Base-by-base conservation (phyloP, 92 coral and sea anemone species). In the Blastomussa wellsi region DNA sequence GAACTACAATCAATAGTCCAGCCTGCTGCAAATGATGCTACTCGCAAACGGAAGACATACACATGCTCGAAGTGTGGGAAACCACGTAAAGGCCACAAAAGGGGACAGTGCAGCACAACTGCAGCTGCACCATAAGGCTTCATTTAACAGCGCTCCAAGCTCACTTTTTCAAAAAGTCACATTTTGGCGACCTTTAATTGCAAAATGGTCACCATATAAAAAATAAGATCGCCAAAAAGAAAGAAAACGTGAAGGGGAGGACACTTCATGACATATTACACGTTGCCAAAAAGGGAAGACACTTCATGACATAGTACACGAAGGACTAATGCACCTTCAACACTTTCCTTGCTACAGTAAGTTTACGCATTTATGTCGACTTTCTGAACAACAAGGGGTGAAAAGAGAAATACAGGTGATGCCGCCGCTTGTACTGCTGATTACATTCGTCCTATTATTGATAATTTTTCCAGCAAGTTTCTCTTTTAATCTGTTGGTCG, bases 51-150 rank as follows among this genome's bases (percentile, higher is more conserved):
- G 62, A 66, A 60, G 42, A 60, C 17, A 3, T 47, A 76, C 20
- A 67, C 59, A 38, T 85, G 77, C 38, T 59, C 44, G 3, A 85
- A 77, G 64, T 85, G 88, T 77, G 83, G 83, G 37, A 85, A 85
- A 47, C 88, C 88, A 39, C 4, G 3, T 7, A 39, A 39, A 39
- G 44, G 44, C 44, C 44, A 39, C 44, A 39, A 39, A 39, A 39
- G 7, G 7, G 44, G 44, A 7, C 44, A 39, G 44, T 39, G 44
- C 44, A 39, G 44, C n/a, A n/a, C n/a, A n/a, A n/a, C n/a, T n/a
- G n/a, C n/a, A n/a, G n/a, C n/a, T n/a, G n/a, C n/a, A n/a, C n/a
- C n/a, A n/a, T n/a, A n/a, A n/a, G n/a, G n/a, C n/a, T n/a, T n/a
- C n/a, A n/a, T 41, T 41, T 41, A 55, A 55, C 62, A 20, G 57